Base-by-base conservation (phyloP, 2,113 vertebrate genomes). In the Gobio gobio region DNA sequence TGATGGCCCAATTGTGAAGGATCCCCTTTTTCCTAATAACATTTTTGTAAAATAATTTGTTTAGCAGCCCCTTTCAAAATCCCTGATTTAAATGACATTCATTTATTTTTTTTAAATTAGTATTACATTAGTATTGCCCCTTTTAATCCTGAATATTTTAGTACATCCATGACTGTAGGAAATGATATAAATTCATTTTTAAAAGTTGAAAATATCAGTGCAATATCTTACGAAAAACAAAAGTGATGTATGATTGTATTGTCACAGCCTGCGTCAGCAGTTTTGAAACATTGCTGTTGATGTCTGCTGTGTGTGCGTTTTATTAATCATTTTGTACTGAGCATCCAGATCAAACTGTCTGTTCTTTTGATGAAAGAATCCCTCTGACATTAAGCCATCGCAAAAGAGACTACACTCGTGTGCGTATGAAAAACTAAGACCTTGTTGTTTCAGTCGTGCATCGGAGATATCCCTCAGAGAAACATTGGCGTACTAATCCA, bases 361-460 rank as follows among this genome's bases (percentile, higher is more conserved):
- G 61, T 45, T 58, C 26, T 56, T 2, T 47, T 83, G 18, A 83
- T 78, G 51, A 86, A 86, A 77, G 54, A 74, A 83, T 51, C 59
- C 36, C 70, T 54, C 29, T 29, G 83, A 58, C 26, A 70, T 43
- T 70, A 24, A 40, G 33, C 33, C 22, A 40, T 43, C 0, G 10
- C 66, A 43, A 70, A 70, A 70, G 20, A 36, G 22, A 36, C 22
- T 59, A 72, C 20, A 20, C 26, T 10, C 16, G 33, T 56, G n/a
- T 70, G 36, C 29, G 40, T 5, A 79, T 26, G 58, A 36, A 26
- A 64, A 80, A 70, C 33, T 40, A 61, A 61, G 33, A 12, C n/a
- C 24, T 22, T 61, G 54, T 84, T 66, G 29, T 58, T 72, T 85
- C 59, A 78, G 22, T 49, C 76, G 40, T 20, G 49, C 76, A 61